A percentile compares a stretch with the other conserved stretches of the same genome.
Conservation (phyloP, 2,888 invertebrate species). For the Polymixis lichenea region DNA sequence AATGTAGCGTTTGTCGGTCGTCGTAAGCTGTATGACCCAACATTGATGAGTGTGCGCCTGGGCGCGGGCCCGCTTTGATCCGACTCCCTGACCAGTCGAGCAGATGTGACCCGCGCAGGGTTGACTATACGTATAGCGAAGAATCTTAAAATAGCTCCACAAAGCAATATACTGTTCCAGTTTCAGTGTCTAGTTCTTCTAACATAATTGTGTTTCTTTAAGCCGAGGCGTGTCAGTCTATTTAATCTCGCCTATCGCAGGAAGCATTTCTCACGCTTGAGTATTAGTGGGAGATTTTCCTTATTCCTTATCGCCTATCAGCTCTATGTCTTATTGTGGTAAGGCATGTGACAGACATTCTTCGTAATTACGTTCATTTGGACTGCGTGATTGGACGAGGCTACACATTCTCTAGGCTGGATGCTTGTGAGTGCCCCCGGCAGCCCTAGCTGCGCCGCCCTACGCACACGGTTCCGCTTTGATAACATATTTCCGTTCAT, state of each 20-base stretch:
- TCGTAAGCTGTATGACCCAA: neutral
- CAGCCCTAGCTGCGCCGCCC: conserved; percentile 2
- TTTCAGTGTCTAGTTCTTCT: neutral
- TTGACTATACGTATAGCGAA: conserved; percentile 1
- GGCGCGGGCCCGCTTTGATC: conserved; percentile 45
- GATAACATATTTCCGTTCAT: conserved; percentile 21
- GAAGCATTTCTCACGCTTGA: conserved; percentile 10
- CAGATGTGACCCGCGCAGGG: conserved; percentile 42
- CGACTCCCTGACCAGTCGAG: conserved; percentile 26
- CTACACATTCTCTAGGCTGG: neutral
- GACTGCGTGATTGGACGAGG: neutral
- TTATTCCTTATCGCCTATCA: conserved; percentile 14
- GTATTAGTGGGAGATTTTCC: conserved; percentile 1
- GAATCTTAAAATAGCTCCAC: neutral
- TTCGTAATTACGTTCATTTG: neutral
- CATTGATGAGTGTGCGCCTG: conserved; percentile 41
- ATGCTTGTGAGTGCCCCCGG: neutral
- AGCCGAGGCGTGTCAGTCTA: no score
- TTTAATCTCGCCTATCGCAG: conserved; percentile 10
- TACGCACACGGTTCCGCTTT: conserved; percentile 1
- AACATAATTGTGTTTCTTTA: no score
- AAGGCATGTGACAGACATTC: conserved; percentile 7
- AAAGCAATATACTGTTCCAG: neutral
- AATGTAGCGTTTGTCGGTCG: neutral
- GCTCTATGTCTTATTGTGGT: neutral